These are phyloP conservation scores for Phylloscopus collybita DNA, from an alignment of 2,797 vertebrate species.

Conservation along the genomic window DNA sequence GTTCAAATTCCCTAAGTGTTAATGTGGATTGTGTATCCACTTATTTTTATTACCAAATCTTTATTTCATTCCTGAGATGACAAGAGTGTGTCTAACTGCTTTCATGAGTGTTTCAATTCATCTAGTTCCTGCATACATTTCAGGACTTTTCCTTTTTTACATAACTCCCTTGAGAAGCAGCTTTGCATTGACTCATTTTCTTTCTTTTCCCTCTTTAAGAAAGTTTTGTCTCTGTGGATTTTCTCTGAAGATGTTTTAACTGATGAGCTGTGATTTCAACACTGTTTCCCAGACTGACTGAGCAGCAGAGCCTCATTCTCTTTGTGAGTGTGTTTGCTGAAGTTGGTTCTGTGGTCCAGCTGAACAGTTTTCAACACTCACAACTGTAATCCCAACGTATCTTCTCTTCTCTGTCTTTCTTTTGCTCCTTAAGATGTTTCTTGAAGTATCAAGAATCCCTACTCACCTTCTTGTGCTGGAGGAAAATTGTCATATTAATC, in stretches of 20 bases:
- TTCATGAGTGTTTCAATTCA: constrained; percentile 31
- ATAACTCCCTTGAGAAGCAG: background rate
- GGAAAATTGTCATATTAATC: background rate
- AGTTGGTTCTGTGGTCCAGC: background rate
- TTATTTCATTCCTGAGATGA: constrained; percentile 12
- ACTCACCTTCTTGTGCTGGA: background rate
- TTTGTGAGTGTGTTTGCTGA: background rate
- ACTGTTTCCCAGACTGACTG: background rate
- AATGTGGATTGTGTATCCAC: background rate
- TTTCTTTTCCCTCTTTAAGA: background rate
- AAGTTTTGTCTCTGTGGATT: constrained; percentile 8
- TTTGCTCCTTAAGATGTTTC: background rate
- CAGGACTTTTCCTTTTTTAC: background rate
- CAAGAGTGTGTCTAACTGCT: background rate
- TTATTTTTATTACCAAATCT: constrained; percentile 1
- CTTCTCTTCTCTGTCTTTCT: background rate
- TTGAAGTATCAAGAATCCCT: background rate
- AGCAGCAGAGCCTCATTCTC: background rate
- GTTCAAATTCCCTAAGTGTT: background rate
- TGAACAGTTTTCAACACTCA: background rate
- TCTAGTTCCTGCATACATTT: constrained; percentile 4
- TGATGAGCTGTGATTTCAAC: background rate
- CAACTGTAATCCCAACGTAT: background rate
- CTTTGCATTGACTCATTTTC: background rate
- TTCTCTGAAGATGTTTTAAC: constrained; percentile 2